Conservation (phyloP, 2,797 vertebrate species). For the Rhinella marina region DNA sequence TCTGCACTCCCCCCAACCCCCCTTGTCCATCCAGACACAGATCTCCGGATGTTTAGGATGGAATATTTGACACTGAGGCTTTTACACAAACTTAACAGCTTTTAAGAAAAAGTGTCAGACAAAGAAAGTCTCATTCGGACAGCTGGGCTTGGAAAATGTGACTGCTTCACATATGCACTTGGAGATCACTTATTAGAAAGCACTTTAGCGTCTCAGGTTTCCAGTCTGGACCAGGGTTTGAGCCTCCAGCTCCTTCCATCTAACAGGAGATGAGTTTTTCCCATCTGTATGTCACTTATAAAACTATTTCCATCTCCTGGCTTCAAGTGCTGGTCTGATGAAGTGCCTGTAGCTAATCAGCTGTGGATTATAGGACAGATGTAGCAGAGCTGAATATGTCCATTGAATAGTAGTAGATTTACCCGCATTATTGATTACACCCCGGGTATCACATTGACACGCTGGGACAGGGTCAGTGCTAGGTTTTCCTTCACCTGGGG, state of each 20-base stretch:
- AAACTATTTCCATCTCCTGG: neutral
- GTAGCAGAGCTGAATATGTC: neutral
- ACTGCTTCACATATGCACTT: conserved; percentile 11
- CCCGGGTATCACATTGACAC: neutral
- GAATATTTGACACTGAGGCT: conserved; percentile 39
- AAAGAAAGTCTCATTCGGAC: conserved; percentile 49
- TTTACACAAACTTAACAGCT: conserved; percentile 49
- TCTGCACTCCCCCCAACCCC: neutral
- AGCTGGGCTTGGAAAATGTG: conserved; percentile 51
- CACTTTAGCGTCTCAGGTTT: conserved; percentile 32
- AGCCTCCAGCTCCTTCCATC: neutral
- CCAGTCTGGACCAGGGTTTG: conserved; percentile 7
- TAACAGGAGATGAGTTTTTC: neutral
- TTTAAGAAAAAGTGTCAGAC: conserved; percentile 43
- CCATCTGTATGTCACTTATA: neutral
- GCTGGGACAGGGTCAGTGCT: neutral
- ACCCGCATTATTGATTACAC: neutral
- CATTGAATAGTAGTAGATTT: neutral
- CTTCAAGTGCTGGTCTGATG: neutral
- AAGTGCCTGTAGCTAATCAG: neutral
- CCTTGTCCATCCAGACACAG: conserved; percentile 40
- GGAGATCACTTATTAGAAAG: conserved; percentile 38
- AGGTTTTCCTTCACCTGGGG: neutral
- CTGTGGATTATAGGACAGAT: neutral
- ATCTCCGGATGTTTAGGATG: conserved; percentile 55